Conservation (phyloP, 2,113 vertebrate genomes). For the Pterocles gutturalis region DNA sequence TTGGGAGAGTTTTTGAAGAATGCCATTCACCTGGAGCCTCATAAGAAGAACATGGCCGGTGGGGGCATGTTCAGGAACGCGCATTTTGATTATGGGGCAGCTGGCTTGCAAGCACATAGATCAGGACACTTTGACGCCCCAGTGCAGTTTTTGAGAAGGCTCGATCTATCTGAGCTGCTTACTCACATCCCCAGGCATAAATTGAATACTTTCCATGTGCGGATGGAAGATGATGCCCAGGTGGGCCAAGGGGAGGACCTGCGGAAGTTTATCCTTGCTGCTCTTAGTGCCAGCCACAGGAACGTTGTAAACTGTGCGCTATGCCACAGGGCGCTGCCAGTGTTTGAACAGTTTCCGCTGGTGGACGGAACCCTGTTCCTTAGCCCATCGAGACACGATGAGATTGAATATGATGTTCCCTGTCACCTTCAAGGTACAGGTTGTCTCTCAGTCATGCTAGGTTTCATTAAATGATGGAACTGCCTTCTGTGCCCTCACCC, state of each 20-base stretch:
- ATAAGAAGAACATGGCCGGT: conserved; percentile 86
- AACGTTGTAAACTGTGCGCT: conserved; percentile 97
- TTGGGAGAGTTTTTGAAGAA: conserved; percentile 96
- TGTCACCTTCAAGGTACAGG: conserved; percentile 98
- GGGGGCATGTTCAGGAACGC: conserved; percentile 79
- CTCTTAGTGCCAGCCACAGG: conserved; percentile 95
- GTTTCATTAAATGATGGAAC: conserved; percentile 31
- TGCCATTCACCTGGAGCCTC: conserved; percentile 91
- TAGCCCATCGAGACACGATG: conserved; percentile 95
- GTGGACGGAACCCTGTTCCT: conserved; percentile 97
- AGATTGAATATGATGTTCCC: conserved; percentile 98
- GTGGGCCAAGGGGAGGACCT: conserved; percentile 97
- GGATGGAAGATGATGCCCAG: conserved; percentile 98
- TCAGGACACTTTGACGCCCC: conserved; percentile 84
- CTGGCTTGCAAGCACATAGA: conserved; percentile 83
- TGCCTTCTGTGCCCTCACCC: not conserved
- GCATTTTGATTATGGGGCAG: conserved; percentile 84
- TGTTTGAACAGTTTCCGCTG: conserved; percentile 97
- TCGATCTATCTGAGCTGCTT: conserved; percentile 96
- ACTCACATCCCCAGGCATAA: conserved; percentile 95
- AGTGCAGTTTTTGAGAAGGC: conserved; percentile 93
- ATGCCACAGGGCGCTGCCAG: conserved; percentile 91
- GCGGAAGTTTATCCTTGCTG: conserved; percentile 96
- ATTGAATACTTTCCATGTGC: conserved; percentile 97
- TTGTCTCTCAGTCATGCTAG: conserved; percentile 69